A percentile compares a stretch with the other conserved stretches of the same genome.
Evolutionary conservation across 2,888 invertebrate species (phyloP).

Genomic region (Callinectes sapidus): DNA sequence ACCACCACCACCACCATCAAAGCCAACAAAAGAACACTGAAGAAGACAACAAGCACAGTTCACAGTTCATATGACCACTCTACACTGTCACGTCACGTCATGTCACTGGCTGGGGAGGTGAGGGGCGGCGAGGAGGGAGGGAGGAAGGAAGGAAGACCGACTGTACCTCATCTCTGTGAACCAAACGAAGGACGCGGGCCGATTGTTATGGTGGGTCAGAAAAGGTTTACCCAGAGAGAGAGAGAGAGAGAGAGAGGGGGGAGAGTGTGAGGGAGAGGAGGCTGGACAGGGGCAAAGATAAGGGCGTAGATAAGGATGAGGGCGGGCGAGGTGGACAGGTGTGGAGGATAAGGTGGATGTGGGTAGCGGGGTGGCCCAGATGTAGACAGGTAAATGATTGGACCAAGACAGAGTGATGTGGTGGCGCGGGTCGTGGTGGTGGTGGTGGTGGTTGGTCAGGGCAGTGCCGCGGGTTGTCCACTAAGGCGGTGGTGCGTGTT

Average conservation of each 20-base stretch:
- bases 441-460: neutral
- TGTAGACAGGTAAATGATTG: neutral
- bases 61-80: neutral
- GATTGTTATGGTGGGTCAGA: neutral
- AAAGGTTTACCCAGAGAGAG: neutral
- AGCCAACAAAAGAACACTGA: neutral
- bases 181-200: neutral
- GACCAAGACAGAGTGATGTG: neutral
- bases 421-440: neutral
- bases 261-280: neutral
- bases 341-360: neutral
- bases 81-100: neutral
- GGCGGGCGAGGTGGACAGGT: neutral
- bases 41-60: no score
- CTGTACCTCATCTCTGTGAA: neutral
- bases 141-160: neutral
- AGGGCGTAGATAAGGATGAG: constrained; percentile 5
- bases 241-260: neutral
- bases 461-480: neutral
- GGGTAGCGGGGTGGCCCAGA: neutral
- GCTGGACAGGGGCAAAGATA: neutral
- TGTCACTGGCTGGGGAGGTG: neutral
- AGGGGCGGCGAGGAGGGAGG: neutral
- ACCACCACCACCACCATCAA: neutral
- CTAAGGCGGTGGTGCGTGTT: neutral